These are phyloP conservation scores for Hypocryptadius cinnamomeus DNA, from an alignment of 2,113 vertebrate genomes.

Conservation along the genomic window DNA sequence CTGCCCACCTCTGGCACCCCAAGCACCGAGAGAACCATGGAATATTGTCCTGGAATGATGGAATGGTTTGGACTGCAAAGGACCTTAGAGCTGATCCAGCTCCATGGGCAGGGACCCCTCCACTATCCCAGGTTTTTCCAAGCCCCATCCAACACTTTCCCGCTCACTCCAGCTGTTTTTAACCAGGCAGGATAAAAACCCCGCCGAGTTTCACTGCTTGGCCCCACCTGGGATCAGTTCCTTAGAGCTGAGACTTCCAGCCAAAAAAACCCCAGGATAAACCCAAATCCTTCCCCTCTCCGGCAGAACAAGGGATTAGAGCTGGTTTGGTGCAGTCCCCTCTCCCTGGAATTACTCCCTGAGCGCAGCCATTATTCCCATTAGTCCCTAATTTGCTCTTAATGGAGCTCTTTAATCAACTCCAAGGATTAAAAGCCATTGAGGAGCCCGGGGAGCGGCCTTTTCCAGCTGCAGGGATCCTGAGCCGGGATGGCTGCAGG, in stretches of 20 bases:
- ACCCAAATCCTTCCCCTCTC: not conserved
- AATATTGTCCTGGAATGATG: rapidly evolving
- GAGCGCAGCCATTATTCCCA: not conserved
- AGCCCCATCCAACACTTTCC: not conserved
- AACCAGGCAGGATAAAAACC: not conserved
- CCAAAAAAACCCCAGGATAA: not conserved
- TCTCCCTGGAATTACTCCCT: not conserved
- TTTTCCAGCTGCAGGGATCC: not conserved
- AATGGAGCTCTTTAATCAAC: slow-evolving; percentile 1
- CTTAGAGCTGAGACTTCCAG: not conserved
- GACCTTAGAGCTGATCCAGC: not conserved
- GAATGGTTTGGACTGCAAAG: not conserved
- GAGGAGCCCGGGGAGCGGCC: not conserved
- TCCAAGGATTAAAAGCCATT: not conserved
- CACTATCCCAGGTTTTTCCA: not conserved
- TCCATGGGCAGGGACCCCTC: not conserved
- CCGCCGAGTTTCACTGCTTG: rapidly evolving
- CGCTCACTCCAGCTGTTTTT: not conserved
- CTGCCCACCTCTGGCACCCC: not conserved
- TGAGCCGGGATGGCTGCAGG: rapidly evolving
- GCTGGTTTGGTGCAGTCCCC: not conserved
- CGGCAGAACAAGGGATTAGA: not conserved
- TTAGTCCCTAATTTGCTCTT: not conserved
- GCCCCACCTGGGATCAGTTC: not conserved
- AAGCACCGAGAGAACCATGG: rapidly evolving